Base-by-base conservation (phyloP, 2,888 invertebrate species). In the Helleia helle region DNA sequence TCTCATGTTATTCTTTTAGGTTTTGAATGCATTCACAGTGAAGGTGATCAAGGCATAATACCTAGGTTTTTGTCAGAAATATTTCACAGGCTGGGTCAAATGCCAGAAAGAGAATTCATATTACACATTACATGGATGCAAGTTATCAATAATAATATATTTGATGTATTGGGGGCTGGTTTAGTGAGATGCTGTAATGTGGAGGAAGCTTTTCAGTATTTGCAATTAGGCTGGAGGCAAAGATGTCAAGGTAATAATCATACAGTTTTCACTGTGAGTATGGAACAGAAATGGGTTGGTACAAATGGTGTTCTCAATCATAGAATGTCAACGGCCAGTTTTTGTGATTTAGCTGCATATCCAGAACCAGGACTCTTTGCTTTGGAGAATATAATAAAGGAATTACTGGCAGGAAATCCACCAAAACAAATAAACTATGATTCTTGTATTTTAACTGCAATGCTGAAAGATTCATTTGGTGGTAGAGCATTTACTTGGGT, bases 81-180 rank as follows among this genome's bases (percentile, higher is more conserved):
- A 54, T 92, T 91, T 58, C 86, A 87, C 24, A 89, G 89, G 59
- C 76, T 92, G 17, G 79, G 87, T 43, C 87, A 88, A 53, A 87
- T 89, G 71, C 84, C 87, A 38, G 90, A 90, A 48, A 85, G 90
- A 50, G 90, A 87, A 43, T 90, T 87, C 57, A 86, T 88, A 31
- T 71, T 92, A 2, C 90, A 90, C 56, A 87, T 92, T 46, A 90
- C 91, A 29, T 92, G 91, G 88, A 90, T 91, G 56, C 91, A 92
- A 70, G 89, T 92, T 36, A 87, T 87, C 31, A 89, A 89, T 38
- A 91, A 91, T 50, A 89, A 88, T 51, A 87, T 90, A 49, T 80
- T 80, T 67, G 85, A 71, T 85, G 87, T 87, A 28, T 79, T 87
- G 55, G 91, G 88, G 36, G 87, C 62, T 47, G 89, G 70, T 48